Conservation (phyloP, 2,797 vertebrate species). For the Microctenopoma stevenorrisi region DNA sequence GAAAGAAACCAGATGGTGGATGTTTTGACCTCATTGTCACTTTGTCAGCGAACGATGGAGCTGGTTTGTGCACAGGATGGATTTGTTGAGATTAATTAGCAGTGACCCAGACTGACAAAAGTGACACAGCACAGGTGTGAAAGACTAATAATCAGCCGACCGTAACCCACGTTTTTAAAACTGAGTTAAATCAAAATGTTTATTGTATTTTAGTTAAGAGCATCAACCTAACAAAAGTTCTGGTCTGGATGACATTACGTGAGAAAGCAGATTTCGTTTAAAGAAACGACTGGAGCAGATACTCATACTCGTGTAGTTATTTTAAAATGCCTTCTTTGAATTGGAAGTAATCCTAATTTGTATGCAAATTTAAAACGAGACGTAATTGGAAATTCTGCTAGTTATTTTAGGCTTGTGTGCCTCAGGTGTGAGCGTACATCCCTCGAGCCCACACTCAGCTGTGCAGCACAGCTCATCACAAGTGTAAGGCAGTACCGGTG, state of each 20-base stretch:
- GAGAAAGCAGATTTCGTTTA: constrained; percentile 6
- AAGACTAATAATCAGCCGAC: constrained; percentile 12
- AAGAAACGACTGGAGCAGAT: not conserved
- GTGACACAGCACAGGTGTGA: constrained; percentile 45
- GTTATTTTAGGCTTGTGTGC: constrained; percentile 30
- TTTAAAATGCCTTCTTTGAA: constrained; percentile 16
- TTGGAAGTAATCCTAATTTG: constrained; percentile 20
- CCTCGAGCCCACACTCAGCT: constrained; percentile 17
- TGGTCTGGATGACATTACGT: not conserved
- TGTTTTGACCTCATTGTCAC: constrained; percentile 52
- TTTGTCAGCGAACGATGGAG: constrained; percentile 31
- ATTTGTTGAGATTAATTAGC: constrained; percentile 62
- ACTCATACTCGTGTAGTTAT: not conserved
- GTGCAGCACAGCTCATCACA: not conserved
- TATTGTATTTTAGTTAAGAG: not conserved
- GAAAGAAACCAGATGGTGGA: constrained; percentile 66
- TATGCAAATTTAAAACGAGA: not conserved
- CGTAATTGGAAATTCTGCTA: constrained; percentile 3
- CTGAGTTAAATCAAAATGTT: not conserved
- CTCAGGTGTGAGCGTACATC: constrained; percentile 14
- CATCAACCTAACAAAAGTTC: too few species aligned
- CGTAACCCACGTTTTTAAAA: not conserved
- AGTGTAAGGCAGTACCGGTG: constrained; percentile 12
- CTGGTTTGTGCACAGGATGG: constrained; percentile 20
- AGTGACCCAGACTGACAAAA: constrained; percentile 48